phyloP scores from a whole-genome alignment of 2,797 vertebrate genomes.

The Prunella strophiata region DNA sequence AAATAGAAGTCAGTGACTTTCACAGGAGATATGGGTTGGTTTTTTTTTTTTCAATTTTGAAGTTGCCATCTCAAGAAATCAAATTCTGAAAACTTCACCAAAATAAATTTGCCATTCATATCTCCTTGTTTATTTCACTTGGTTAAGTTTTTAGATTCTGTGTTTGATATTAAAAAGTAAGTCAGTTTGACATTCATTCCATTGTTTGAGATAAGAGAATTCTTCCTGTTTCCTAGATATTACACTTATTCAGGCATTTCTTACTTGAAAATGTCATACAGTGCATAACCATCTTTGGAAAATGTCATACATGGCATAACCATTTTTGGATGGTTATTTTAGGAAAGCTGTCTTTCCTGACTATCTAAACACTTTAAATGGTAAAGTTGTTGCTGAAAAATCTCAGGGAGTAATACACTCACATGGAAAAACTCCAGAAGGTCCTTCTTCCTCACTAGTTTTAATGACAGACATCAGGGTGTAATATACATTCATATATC shows the following conservation, averaged over 20 bases:
- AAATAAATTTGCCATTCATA: not conserved
- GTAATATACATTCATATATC: not conserved
- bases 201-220: not conserved
- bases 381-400: constrained; percentile 25
- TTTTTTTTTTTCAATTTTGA: not conserved
- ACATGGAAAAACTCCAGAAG: not conserved
- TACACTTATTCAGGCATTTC: not conserved
- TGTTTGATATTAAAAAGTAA: not conserved
- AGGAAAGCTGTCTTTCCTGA: constrained; percentile 32
- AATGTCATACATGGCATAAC: not conserved
- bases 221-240: not conserved
- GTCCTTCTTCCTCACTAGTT: not conserved
- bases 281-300: constrained; percentile 38
- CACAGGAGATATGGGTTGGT: not conserved
- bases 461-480: not conserved
- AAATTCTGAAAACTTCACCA: not conserved
- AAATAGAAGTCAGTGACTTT: not conserved
- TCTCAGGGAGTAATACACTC: not conserved
- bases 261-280: not conserved
- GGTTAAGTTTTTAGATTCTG: not conserved
- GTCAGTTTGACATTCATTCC: not conserved
- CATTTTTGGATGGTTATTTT: constrained; percentile 63
- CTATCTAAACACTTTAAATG: constrained; percentile 51
- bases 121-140: not conserved
- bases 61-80: not conserved